Evolutionary conservation across 2,797 vertebrate species (phyloP).

Genomic region (Scolopax rusticola): DNA sequence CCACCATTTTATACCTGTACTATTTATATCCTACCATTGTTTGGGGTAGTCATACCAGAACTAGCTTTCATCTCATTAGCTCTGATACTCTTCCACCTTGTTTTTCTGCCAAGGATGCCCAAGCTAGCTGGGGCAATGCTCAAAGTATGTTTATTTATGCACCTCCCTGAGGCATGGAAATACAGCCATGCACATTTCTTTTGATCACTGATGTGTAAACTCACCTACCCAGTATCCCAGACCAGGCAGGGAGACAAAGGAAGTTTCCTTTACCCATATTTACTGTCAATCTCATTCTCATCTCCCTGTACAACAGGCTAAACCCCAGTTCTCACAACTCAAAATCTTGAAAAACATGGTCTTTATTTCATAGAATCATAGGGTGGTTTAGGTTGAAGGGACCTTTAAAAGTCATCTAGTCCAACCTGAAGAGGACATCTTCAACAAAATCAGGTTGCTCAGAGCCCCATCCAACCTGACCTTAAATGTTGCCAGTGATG

Average conservation of each 20-base stretch:
- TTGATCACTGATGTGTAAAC: not conserved
- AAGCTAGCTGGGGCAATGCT: not conserved
- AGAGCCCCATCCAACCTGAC: not conserved
- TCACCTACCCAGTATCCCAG: not conserved
- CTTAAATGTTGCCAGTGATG: not conserved
- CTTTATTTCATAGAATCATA: not conserved
- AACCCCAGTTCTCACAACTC: not conserved
- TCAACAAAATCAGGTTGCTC: not conserved
- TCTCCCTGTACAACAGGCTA: not conserved
- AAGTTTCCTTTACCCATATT: not conserved
- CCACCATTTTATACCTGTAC: not conserved
- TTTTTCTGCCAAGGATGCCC: constrained; percentile 1
- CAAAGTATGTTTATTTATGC: not conserved
- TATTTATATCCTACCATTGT: not conserved
- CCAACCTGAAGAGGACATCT: not conserved
- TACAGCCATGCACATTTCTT: not conserved
- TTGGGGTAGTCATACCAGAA: not conserved
- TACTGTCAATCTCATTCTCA: not conserved
- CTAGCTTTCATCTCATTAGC: not conserved
- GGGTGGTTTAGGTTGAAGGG: not conserved
- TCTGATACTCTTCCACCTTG: not conserved
- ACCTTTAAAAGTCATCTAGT: not conserved
- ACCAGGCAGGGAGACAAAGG: not conserved
- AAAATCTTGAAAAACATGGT: not conserved
- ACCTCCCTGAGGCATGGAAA: not conserved